Conservation (phyloP, 2,888 invertebrate genomes). For the Dicycla oo region DNA sequence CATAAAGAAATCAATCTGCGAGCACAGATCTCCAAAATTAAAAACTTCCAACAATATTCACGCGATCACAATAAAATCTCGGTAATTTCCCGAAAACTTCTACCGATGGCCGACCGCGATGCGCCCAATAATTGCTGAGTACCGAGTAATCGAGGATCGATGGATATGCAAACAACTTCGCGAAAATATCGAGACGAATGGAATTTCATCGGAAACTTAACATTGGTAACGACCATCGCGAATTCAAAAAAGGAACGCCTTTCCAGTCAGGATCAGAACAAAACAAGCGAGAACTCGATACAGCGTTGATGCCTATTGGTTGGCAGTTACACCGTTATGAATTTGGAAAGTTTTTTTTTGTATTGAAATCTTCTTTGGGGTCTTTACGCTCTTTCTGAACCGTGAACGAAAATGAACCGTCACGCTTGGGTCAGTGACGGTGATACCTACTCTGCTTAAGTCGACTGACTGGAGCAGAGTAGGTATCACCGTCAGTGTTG, state of each 20-base stretch:
- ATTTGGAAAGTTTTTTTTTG: too few relatives aligned
- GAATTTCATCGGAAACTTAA: conserved; percentile 65
- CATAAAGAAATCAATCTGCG: conserved; percentile 15
- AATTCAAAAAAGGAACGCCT: conserved; percentile 53
- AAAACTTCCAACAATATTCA: conserved; percentile 10
- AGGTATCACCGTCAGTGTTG: too few relatives aligned
- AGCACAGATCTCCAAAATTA: conserved; percentile 9
- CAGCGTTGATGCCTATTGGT: conserved; percentile 28
- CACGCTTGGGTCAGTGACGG: too few relatives aligned
- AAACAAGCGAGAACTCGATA: conserved; percentile 61
- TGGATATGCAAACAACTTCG: conserved; percentile 71
- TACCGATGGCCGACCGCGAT: conserved; percentile 35
- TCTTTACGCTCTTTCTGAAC: too few relatives aligned
- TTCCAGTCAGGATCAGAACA: conserved; percentile 49
- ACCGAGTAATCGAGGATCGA: conserved; percentile 49
- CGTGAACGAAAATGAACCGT: too few relatives aligned
- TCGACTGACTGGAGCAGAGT: too few relatives aligned
- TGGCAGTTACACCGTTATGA: conserved; percentile 60
- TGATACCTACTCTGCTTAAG: too few relatives aligned
- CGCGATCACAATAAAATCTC: conserved; percentile 35
- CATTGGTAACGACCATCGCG: conserved; percentile 60
- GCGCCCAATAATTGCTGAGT: conserved; percentile 48
- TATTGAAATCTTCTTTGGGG: too few relatives aligned
- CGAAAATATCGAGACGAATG: conserved; percentile 58
- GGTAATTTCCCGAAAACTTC: conserved; percentile 46